These are phyloP conservation scores for Pteria penguin DNA, from an alignment of 2,888 invertebrate species.

Conservation along the genomic window DNA sequence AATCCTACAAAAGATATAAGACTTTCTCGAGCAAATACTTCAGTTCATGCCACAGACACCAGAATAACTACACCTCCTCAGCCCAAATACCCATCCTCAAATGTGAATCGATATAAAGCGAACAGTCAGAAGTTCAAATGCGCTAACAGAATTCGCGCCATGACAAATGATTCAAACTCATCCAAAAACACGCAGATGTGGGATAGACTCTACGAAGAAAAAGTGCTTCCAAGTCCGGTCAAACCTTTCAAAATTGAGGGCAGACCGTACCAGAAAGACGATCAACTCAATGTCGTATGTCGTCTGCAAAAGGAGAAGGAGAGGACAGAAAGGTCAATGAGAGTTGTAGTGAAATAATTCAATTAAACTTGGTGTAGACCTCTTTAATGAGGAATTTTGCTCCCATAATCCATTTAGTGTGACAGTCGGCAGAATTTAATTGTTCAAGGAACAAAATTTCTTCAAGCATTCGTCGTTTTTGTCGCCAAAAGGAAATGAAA, in stretches of 20 bases:
- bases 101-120: not conserved
- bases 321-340: constrained; percentile 1
- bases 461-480: too few species aligned
- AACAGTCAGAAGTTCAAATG: constrained; percentile 4
- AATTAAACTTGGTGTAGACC: not conserved
- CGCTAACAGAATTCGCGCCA: not conserved
- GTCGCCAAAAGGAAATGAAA: too few species aligned
- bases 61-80: constrained; percentile 8
- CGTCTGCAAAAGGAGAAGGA: constrained; percentile 25
- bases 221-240: constrained; percentile 4
- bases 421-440: too few species aligned
- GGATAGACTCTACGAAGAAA: not conserved
- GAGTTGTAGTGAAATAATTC: constrained; percentile 13
- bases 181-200: not conserved
- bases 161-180: not conserved
- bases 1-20: constrained; percentile 13
- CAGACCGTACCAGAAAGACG: constrained; percentile 21
- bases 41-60: not conserved
- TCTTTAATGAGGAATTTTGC: too few species aligned
- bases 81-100: not conserved
- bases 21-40: constrained; percentile 21
- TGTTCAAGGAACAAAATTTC: too few species aligned
- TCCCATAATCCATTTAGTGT: too few species aligned
- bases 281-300: constrained; percentile 19
- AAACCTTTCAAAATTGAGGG: constrained; percentile 8